phyloP scores from a whole-genome alignment of 2,113 vertebrate species.

The Syngnathoides biaculeatus region DNA sequence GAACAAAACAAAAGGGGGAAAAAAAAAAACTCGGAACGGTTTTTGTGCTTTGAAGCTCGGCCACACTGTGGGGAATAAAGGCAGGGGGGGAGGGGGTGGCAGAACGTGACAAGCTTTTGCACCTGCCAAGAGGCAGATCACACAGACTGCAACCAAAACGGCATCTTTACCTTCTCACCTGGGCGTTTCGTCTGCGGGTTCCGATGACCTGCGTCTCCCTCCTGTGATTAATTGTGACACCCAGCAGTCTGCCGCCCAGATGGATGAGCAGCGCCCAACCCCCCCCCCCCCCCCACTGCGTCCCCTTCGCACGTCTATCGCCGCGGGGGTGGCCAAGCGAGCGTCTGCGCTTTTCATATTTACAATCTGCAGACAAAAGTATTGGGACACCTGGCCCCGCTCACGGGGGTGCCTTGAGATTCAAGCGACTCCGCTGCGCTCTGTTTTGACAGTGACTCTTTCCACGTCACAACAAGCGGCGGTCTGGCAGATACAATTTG shows the following conservation, averaged over 20 bases:
- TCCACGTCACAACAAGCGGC: too few species aligned
- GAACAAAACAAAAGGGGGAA: conserved; percentile 3
- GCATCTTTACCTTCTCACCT: conserved; percentile 8
- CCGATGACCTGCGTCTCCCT: neutral
- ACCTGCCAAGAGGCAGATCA: conserved; percentile 32
- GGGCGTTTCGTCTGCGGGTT: conserved; percentile 3
- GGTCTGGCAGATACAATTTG: too few species aligned
- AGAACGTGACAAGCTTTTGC: conserved; percentile 2
- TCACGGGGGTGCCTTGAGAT: too few species aligned
- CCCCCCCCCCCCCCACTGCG: conserved; percentile 23
- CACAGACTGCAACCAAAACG: neutral
- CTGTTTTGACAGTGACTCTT: too few species aligned
- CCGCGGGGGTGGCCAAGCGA: conserved; percentile 26
- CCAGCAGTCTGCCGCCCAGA: conserved; percentile 42
- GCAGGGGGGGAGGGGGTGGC: neutral
- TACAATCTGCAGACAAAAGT: neutral
- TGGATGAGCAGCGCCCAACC: conserved; percentile 42
- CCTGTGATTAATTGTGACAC: conserved; percentile 24
- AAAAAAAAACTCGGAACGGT: conserved; percentile 10
- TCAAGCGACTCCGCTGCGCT: too few species aligned
- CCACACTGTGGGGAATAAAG: conserved; percentile 10
- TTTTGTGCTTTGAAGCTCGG: conserved; percentile 4
- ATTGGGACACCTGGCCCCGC: neutral
- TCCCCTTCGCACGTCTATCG: conserved; percentile 25
- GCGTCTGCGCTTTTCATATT: conserved; percentile 21